Base-by-base conservation (phyloP, 1,140 invertebrate species). In the Stenopsyche tienmushanensis region DNA sequence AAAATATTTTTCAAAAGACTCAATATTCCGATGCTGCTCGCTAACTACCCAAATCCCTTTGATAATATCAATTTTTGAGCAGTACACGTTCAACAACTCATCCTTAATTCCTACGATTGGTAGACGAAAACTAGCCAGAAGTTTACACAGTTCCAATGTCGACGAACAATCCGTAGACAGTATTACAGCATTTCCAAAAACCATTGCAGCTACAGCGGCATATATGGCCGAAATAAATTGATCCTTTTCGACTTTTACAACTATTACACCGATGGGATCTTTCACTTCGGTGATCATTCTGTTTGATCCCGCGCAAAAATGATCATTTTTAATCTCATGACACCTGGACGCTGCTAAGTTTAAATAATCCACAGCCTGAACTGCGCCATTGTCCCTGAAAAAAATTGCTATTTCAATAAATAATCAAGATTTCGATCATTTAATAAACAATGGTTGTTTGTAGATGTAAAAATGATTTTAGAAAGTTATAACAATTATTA, bases 111-210 rank as follows among this genome's bases (percentile, higher is more conserved):
- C 13, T 3, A 57, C 15, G 5, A 66, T 39, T 0, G 70, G 70
- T 5, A 71, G 34, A 52, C 67, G 64, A 52, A 13, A 29, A 9
- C 54, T 29, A 8, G 29, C 50, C 8, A 69, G 26, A 50, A 39
- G 34, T 62, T 71, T 69, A 29, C 66, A 64, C 3, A 64, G 3
- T n/a, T 64, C 54, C 18, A 44, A 15, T 2, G 50, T 25, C 20
- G 62, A 42, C 1, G 20, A 9, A 18, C 9, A 54, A n/a, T 34
- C 25, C 15, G 54, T 53, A 15, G 9, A 45, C 9, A 50, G 64
- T 8, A 71, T 34, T 0, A 71, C 54, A 18, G 53, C 41, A 54
- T 71, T 71, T 39, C 67, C 67, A 54, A 65, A 62, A 24, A 62
- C 29, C 5, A 47, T 49, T 1, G 53, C 63, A 20, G 45, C 42